Evolutionary conservation across 2,797 vertebrate species (phyloP).

Genomic region (Fratercula arctica): DNA sequence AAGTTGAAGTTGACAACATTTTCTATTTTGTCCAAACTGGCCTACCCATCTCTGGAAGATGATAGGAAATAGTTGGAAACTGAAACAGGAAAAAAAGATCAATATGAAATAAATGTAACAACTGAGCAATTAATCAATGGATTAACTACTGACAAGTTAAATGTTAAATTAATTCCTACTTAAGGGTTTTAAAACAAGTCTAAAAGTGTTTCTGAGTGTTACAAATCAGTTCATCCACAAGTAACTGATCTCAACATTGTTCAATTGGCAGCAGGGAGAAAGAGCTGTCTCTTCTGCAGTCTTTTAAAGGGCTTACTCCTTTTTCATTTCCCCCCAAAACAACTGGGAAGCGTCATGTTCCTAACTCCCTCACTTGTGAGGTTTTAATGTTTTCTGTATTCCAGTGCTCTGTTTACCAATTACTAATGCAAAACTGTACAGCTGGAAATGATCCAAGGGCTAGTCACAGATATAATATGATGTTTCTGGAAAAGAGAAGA

Average conservation of each 20-base stretch:
- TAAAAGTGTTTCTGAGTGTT: background rate
- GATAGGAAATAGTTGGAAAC: background rate
- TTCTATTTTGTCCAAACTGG: background rate
- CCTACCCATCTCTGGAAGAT: background rate
- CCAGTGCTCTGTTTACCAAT: background rate
- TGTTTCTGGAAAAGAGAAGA: background rate
- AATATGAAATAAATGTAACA: background rate
- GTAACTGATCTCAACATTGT: background rate
- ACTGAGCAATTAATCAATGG: background rate
- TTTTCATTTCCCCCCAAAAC: background rate
- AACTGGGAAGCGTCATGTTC: background rate
- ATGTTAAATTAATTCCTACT: background rate
- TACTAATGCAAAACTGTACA: background rate
- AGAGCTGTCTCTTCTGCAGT: background rate
- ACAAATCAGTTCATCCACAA: background rate
- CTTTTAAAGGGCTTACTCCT: background rate
- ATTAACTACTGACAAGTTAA: background rate
- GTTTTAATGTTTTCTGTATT: background rate
- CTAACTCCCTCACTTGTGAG: background rate
- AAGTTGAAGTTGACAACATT: background rate
- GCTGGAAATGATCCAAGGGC: background rate
- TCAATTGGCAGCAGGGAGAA: background rate
- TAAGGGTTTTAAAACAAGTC: background rate
- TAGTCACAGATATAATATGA: background rate
- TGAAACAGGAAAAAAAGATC: background rate